Evolutionary conservation across 2,888 invertebrate genomes (phyloP).

Genomic region (Drosophila yooni): DNA sequence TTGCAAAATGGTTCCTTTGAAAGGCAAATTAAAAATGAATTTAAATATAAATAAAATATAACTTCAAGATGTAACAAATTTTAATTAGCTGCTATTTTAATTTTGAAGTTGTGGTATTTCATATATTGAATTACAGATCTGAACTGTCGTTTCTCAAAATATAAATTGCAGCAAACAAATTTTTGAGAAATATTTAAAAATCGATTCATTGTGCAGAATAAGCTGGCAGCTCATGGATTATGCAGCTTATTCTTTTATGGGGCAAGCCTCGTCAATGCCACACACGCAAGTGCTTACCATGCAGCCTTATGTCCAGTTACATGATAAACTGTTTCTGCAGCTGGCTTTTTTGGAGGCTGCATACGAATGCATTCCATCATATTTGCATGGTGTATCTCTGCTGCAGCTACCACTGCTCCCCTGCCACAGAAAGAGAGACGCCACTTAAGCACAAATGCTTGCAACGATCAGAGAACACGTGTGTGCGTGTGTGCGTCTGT

Average conservation of each 20-base stretch:
- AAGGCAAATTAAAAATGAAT: not conserved
- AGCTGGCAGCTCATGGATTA: not conserved
- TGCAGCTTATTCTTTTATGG: not conserved
- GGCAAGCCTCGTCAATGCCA: slow-evolving; percentile 8
- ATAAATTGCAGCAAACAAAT: not conserved
- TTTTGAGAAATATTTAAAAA: not conserved
- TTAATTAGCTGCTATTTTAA: not conserved
- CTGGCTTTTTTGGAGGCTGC: slow-evolving; percentile 21
- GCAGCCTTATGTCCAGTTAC: slow-evolving; percentile 14
- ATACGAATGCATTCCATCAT: slow-evolving; percentile 63
- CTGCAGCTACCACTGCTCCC: not conserved
- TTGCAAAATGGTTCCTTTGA: not conserved
- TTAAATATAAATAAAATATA: not conserved
- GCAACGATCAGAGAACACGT: slow-evolving; percentile 30
- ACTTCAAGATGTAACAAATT: not conserved
- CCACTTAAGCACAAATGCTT: slow-evolving; percentile 43
- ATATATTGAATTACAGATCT: not conserved
- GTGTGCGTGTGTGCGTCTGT: not conserved
- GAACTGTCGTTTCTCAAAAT: not conserved
- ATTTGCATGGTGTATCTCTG: slow-evolving; percentile 25
- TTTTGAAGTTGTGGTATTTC: not conserved
- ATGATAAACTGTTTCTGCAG: slow-evolving; percentile 27
- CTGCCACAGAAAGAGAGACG: not conserved
- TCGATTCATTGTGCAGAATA: not conserved
- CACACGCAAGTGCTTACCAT: not conserved